phyloP scores from a whole-genome alignment of 92 coral and sea anemone genomes.

The Porites cylindrica region DNA sequence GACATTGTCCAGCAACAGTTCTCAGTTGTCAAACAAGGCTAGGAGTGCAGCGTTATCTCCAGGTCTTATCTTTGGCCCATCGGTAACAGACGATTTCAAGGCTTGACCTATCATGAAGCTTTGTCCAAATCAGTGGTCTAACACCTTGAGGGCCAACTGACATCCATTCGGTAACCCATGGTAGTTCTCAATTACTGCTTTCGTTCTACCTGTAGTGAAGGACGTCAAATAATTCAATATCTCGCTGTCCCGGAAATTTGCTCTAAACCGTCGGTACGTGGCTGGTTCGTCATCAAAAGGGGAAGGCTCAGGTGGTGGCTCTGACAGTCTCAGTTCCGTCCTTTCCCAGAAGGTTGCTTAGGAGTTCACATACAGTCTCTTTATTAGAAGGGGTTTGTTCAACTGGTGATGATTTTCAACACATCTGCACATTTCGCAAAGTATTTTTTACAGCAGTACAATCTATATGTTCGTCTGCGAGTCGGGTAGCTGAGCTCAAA shows the following conservation, averaged over 20 bases:
- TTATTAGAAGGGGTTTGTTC: background rate
- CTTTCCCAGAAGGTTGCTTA: background rate
- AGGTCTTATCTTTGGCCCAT: too few relatives aligned
- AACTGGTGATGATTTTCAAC: background rate
- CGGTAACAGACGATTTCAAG: background rate
- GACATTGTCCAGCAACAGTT: too few relatives aligned
- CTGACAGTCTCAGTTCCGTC: background rate
- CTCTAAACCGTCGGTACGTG: background rate
- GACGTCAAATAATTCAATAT: too few relatives aligned
- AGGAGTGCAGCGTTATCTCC: too few relatives aligned
- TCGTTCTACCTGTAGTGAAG: too few relatives aligned
- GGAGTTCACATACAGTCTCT: too few relatives aligned
- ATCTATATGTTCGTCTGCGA: background rate
- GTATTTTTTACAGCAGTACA: too few relatives aligned
- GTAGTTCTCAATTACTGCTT: conserved; percentile 17
- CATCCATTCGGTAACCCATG: background rate
- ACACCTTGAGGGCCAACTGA: conserved; percentile 45
- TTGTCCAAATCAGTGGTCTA: conserved; percentile 57
- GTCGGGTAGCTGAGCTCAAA: too few relatives aligned
- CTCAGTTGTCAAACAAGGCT: too few relatives aligned
- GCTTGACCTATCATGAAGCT: conserved; percentile 51
- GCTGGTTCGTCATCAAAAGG: too few relatives aligned
- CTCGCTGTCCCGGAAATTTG: conserved; percentile 36
- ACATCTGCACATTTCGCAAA: too few relatives aligned
- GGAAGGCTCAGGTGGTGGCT: background rate